phyloP scores from a whole-genome alignment of 1,140 invertebrate genomes.

The Laupala kohalensis region DNA sequence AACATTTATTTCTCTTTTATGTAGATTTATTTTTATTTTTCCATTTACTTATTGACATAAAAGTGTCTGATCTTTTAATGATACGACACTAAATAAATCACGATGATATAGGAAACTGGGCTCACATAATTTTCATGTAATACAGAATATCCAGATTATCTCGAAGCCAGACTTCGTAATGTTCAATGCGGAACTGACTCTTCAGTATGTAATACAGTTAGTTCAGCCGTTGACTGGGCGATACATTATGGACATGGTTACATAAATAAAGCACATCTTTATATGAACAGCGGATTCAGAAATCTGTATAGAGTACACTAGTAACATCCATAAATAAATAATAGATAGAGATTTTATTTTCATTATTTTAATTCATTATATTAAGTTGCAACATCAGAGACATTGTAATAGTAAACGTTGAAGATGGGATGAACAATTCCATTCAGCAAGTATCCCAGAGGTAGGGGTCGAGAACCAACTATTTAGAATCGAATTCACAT shows the following conservation, averaged over 20 bases:
- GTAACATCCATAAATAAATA: not conserved
- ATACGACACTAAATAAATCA: not conserved
- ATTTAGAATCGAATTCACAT: not conserved
- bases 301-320: not conserved
- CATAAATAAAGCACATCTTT: not conserved
- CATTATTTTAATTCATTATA: not conserved
- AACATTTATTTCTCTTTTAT: not conserved
- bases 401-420: not conserved
- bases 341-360: not conserved
- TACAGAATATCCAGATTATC: not conserved
- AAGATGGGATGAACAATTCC: not conserved
- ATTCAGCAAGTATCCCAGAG: not conserved
- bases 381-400: not conserved
- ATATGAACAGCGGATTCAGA: not conserved
- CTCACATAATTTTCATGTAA: not conserved
- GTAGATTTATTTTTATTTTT: not conserved
- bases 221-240: not conserved
- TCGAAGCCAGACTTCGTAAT: not conserved
- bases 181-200: not conserved
- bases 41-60: not conserved
- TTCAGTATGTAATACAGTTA: not conserved
- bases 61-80: not conserved
- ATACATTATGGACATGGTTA: not conserved
- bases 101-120: not conserved
- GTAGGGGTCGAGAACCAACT: not conserved